These are phyloP conservation scores for Romanogobio albipinnatus DNA, from an alignment of 2,113 vertebrate species.

Conservation along the genomic window DNA sequence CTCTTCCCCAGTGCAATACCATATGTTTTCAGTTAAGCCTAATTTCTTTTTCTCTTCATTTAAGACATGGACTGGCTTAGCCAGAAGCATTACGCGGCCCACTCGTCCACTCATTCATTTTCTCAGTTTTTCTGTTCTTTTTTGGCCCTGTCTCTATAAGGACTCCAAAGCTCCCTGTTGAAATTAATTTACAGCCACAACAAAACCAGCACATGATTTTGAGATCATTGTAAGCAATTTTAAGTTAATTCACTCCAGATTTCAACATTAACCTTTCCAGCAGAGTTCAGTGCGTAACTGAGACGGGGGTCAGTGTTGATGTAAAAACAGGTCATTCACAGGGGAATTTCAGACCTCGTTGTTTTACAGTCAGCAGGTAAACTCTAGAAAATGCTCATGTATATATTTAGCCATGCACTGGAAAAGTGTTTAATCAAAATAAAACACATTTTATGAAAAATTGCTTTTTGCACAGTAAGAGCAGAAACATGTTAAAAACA, in stretches of 20 bases:
- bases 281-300: conserved; percentile 87
- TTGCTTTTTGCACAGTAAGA: neutral
- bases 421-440: neutral
- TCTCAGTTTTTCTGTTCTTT: conserved; percentile 62
- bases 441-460: neutral
- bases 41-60: conserved; percentile 96
- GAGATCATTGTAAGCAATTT: conserved; percentile 95
- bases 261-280: conserved; percentile 92
- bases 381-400: neutral
- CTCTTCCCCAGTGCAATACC: conserved; percentile 86
- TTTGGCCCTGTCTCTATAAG: conserved; percentile 74
- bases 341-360: conserved; percentile 64
- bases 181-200: conserved; percentile 97
- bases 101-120: conserved; percentile 47
- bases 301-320: conserved; percentile 80
- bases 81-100: conserved; percentile 92
- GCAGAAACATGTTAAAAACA: neutral
- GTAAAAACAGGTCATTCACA: conserved; percentile 67
- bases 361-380: conserved; percentile 49
- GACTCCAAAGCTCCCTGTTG: conserved; percentile 92
- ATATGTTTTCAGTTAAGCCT: conserved; percentile 98
- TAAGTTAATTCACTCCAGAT: conserved; percentile 92
- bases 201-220: conserved; percentile 88
- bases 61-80: conserved; percentile 88
- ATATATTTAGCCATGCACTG: neutral